Evolutionary conservation across 2,113 vertebrate genomes (phyloP).

Genomic region (Rhynchomys soricoides): DNA sequence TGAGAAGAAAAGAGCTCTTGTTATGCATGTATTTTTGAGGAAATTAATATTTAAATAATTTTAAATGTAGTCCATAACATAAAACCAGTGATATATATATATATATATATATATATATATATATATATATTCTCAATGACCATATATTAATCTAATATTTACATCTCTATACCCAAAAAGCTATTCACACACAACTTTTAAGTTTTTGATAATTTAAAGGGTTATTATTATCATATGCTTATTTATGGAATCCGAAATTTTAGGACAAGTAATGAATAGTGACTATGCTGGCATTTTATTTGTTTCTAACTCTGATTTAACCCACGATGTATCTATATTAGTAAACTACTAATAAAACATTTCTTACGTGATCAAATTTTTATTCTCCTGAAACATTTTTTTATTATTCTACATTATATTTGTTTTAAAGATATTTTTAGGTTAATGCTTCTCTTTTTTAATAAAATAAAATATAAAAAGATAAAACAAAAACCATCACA

Average conservation of each 20-base stretch:
- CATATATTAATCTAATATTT: not conserved
- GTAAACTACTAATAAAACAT: not conserved
- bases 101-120: not conserved
- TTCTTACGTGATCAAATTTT: not conserved
- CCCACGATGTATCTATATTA: constrained; percentile 1
- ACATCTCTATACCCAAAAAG: not conserved
- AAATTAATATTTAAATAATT: constrained; percentile 33
- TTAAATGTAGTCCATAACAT: not conserved
- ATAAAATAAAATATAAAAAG: not conserved
- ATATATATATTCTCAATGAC: not conserved
- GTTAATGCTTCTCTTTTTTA: not conserved
- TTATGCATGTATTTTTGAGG: not conserved
- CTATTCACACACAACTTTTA: not conserved
- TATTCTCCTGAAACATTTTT: not conserved
- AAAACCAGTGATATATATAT: not conserved
- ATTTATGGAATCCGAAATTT: not conserved
- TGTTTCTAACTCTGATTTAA: not conserved
- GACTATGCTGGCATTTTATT: not conserved
- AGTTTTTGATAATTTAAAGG: not conserved
- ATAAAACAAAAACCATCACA: not conserved
- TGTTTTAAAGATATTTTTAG: not conserved
- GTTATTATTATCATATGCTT: not conserved
- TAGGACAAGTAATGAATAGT: not conserved
- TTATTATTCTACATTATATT: not conserved
- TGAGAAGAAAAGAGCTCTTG: not conserved